phyloP scores from a whole-genome alignment of 2,888 invertebrate species.

The Drosophila buzzatii region DNA sequence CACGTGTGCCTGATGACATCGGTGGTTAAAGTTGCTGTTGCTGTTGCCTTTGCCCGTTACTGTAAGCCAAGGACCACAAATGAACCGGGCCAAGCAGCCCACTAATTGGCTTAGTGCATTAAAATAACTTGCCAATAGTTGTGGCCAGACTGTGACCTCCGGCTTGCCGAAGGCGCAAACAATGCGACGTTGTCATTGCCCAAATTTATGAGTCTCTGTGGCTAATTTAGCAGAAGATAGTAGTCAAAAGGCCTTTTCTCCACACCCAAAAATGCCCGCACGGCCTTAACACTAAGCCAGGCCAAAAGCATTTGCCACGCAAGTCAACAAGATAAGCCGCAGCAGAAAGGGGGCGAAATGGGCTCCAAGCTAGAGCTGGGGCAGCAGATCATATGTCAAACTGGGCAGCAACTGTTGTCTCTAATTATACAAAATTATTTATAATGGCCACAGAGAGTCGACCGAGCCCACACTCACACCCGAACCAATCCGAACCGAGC shows the following conservation, averaged over 20 bases:
- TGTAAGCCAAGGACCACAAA: constrained; percentile 54
- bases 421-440: constrained; percentile 79
- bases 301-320: constrained; percentile 56
- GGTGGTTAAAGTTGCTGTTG: constrained; percentile 18
- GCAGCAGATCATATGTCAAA: constrained; percentile 62
- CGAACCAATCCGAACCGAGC: constrained; percentile 10
- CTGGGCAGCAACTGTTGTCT: constrained; percentile 74
- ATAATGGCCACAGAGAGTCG: constrained; percentile 58
- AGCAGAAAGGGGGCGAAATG: not conserved
- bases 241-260: constrained; percentile 61
- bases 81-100: constrained; percentile 61
- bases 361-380: not conserved
- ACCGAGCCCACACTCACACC: constrained; percentile 8
- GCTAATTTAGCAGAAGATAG: constrained; percentile 79
- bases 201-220: constrained; percentile 82
- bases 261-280: constrained; percentile 27
- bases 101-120: constrained; percentile 80
- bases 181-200: constrained; percentile 72
- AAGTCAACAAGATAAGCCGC: constrained; percentile 59
- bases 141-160: constrained; percentile 64
- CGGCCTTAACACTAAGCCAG: constrained; percentile 58
- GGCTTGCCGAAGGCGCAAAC: constrained; percentile 37
- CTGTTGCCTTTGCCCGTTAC: not conserved
- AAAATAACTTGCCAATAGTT: constrained; percentile 79
- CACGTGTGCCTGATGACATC: constrained; percentile 69